A percentile compares a stretch with the other conserved stretches of the same genome.
phyloP scores from a whole-genome alignment of 2,888 invertebrate species.

The Oscheius sp. region DNA sequence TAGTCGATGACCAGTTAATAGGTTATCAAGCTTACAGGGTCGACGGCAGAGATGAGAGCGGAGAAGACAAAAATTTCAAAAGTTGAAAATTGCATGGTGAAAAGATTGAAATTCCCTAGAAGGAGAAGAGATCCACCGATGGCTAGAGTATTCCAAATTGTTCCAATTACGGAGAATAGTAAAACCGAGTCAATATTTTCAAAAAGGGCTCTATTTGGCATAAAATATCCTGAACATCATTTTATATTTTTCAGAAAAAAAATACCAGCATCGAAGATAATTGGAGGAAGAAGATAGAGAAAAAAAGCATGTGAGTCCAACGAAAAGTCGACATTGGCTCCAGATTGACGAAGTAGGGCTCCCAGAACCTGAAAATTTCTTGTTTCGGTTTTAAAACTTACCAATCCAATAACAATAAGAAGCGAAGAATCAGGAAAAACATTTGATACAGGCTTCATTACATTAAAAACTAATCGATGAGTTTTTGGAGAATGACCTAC shows the following conservation, averaged over 20 bases:
- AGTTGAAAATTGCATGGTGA: constrained; percentile 47
- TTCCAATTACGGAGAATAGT: constrained; percentile 88
- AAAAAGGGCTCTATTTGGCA: constrained; percentile 96
- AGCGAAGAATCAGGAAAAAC: constrained; percentile 94
- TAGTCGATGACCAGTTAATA: too few relatives aligned
- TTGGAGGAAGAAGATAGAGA: constrained; percentile 95
- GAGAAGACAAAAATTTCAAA: constrained; percentile 57
- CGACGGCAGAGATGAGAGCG: constrained; percentile 56
- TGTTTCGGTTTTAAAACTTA: background rate
- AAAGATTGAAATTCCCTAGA: constrained; percentile 38
- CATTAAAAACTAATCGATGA: constrained; percentile 44
- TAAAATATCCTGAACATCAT: constrained; percentile 83
- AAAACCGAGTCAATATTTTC: constrained; percentile 95
- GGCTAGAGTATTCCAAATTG: constrained; percentile 88
- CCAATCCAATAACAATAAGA: constrained; percentile 90
- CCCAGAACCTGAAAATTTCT: constrained; percentile 22
- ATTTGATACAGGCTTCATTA: constrained; percentile 45
- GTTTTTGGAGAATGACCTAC: constrained; percentile 7
- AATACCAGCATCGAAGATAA: constrained; percentile 86
- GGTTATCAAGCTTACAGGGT: constrained; percentile 40
- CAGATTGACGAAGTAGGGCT: constrained; percentile 14
- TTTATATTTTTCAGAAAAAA: background rate
- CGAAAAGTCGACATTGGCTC: constrained; percentile 20
- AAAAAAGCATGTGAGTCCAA: constrained; percentile 83
- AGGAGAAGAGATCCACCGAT: constrained; percentile 56